Conservation (phyloP, 1,140 invertebrate genomes). For the Wiebesia pumilae region DNA sequence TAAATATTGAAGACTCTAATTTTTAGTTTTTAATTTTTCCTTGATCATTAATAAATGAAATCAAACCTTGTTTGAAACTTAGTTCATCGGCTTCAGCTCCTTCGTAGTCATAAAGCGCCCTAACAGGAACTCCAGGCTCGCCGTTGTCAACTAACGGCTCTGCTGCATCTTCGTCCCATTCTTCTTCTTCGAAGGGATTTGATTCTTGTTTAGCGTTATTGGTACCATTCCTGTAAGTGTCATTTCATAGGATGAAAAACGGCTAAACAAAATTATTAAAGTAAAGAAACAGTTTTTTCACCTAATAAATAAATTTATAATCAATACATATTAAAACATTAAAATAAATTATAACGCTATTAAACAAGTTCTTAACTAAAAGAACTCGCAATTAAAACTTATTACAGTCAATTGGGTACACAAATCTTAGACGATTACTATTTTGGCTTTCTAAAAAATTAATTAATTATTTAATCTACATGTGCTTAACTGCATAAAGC, state of each 20-base stretch:
- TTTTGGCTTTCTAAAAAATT: too few species aligned
- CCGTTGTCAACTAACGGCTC: conserved; percentile 91
- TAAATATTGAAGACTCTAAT: neutral
- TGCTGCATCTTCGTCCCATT: conserved; percentile 89
- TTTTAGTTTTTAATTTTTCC: neutral
- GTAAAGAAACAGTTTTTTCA: too few species aligned
- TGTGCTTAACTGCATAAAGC: conserved; percentile 25
- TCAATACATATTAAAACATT: too few species aligned
- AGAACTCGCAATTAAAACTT: too few species aligned
- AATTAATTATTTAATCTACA: too few species aligned
- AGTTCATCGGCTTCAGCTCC: conserved; percentile 97
- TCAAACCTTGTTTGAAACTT: conserved; percentile 93
- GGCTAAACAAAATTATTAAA: too few species aligned
- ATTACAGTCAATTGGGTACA: too few species aligned
- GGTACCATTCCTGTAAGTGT: conserved; percentile 76
- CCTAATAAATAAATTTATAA: too few species aligned
- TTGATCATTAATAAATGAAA: neutral
- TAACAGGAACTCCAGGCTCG: conserved; percentile 93
- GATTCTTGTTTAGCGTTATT: conserved; percentile 78
- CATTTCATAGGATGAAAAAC: too few species aligned
- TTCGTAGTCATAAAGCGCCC: conserved; percentile 96
- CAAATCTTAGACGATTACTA: too few species aligned
- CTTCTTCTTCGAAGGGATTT: conserved; percentile 89
- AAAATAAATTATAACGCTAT: too few species aligned
- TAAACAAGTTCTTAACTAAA: too few species aligned